A percentile compares a stretch with the other conserved stretches of the same genome.
These are phyloP conservation scores for Zosterops pallidus DNA, from an alignment of 2,113 vertebrate genomes.

Conservation along the genomic window DNA sequence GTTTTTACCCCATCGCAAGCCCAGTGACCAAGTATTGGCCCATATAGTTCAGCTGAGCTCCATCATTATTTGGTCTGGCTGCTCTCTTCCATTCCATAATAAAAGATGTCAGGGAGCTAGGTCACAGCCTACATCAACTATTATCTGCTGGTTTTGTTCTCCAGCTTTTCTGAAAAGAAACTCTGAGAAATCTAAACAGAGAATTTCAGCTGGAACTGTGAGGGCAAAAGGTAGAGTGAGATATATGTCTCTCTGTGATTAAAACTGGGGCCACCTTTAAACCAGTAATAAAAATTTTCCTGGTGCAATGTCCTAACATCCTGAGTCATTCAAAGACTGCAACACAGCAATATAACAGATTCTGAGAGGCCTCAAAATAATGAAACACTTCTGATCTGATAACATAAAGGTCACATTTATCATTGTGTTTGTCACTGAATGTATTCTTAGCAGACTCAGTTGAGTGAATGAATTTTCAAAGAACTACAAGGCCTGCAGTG, in stretches of 20 bases:
- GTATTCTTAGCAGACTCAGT: background rate
- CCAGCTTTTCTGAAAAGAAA: background rate
- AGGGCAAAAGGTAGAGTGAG: background rate
- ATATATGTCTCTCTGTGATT: background rate
- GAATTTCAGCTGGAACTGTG: background rate
- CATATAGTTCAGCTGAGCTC: background rate
- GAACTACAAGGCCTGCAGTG: background rate
- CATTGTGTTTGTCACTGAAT: background rate
- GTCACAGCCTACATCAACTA: background rate
- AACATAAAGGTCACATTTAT: background rate
- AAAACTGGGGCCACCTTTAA: background rate
- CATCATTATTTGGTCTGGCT: background rate
- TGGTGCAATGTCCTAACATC: background rate
- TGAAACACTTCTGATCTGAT: background rate
- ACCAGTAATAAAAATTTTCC: background rate
- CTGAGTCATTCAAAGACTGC: background rate
- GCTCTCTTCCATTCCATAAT: background rate
- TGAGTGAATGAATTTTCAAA: background rate
- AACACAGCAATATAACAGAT: background rate
- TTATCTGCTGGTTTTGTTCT: background rate
- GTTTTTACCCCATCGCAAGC: background rate
- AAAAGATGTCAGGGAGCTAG: background rate
- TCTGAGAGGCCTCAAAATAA: background rate
- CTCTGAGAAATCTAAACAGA: background rate
- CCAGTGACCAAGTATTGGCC: background rate